phyloP scores from a whole-genome alignment of 2,113 vertebrate genomes.

The Eudorcas thomsonii region DNA sequence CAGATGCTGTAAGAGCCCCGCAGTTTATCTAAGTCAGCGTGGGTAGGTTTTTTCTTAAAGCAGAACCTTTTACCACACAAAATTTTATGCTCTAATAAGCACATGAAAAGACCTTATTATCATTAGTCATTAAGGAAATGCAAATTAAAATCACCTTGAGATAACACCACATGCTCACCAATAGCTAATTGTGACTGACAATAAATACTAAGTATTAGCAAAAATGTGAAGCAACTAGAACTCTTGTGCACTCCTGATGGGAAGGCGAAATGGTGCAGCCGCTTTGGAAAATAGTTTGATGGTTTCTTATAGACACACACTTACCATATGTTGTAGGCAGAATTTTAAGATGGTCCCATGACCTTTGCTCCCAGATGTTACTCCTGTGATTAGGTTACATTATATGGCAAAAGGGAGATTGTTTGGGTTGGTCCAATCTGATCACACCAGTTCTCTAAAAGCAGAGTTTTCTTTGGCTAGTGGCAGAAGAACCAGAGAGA shows the following conservation, averaged over 20 bases:
- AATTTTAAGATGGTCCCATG: conserved; percentile 3
- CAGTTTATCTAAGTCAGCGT: neutral
- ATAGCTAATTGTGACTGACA: neutral
- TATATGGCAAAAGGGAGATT: neutral
- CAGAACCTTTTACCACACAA: neutral
- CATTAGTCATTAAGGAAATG: neutral
- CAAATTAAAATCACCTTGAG: neutral
- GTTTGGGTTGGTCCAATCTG: neutral
- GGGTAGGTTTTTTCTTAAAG: neutral
- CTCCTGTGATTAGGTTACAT: neutral
- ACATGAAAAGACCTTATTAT: neutral
- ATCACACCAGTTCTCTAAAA: neutral
- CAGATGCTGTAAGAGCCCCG: neutral
- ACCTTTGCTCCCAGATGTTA: neutral
- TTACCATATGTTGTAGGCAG: neutral
- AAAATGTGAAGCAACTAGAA: neutral
- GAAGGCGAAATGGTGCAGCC: neutral
- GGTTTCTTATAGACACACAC: neutral
- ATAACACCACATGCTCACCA: neutral
- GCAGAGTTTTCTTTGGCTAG: neutral
- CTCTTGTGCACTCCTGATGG: neutral
- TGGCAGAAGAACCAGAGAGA: neutral
- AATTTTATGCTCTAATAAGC: neutral
- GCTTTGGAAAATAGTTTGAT: conserved; percentile 3
- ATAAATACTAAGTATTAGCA: neutral